Evolutionary conservation across 1,140 invertebrate species (phyloP).

Genomic region (Euwallacea similis): DNA sequence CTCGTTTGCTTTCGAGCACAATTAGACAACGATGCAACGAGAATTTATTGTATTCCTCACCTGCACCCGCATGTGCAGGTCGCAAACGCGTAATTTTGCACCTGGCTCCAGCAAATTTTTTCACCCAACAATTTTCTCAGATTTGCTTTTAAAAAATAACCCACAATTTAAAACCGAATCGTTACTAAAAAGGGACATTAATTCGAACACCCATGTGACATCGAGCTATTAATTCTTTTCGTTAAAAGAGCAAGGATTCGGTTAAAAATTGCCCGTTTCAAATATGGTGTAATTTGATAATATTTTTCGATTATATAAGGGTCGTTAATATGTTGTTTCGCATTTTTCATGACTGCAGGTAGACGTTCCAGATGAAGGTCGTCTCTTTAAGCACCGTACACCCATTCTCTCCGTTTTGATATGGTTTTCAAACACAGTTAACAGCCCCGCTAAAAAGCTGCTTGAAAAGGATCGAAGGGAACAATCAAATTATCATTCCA

Average conservation of each 20-base stretch:
- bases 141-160: slow-evolving; percentile 2
- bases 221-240: slow-evolving; percentile 26
- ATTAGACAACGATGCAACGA: no score
- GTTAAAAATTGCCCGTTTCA: slow-evolving; percentile 31
- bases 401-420: slow-evolving; percentile 26
- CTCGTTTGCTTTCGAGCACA: no score
- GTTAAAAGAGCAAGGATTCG: slow-evolving; percentile 20
- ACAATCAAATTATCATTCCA: slow-evolving; percentile 14
- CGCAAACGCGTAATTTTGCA: no score
- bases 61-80: no score
- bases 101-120: no score
- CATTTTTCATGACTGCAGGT: slow-evolving; percentile 36
- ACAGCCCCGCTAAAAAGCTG: slow-evolving; percentile 25
- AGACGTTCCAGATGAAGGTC: slow-evolving; percentile 22
- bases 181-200: slow-evolving; percentile 6
- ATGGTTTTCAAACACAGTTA: slow-evolving; percentile 32
- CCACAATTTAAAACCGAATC: background rate
- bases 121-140: no score
- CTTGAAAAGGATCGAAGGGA: slow-evolving; percentile 10
- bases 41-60: no score
- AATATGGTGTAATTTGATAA: slow-evolving; percentile 34
- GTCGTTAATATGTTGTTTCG: slow-evolving; percentile 37
- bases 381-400: slow-evolving; percentile 27
- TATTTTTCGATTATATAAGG: slow-evolving; percentile 32
- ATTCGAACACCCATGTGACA: slow-evolving; percentile 26